Evolutionary conservation across 2,888 invertebrate species (phyloP).

Genomic region (Temnothorax rugatulus): DNA sequence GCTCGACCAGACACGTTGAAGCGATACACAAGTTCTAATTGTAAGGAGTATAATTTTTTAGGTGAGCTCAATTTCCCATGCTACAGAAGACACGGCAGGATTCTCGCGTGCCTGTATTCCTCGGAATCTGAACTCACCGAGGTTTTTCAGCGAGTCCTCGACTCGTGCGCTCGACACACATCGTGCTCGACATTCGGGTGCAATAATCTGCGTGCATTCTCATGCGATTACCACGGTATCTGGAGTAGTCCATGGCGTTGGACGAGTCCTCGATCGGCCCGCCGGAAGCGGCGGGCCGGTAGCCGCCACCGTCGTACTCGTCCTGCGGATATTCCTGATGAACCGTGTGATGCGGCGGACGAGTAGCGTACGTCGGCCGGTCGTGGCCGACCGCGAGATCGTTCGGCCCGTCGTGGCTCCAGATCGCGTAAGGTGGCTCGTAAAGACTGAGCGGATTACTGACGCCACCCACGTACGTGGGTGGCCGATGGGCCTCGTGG

Average conservation of each 20-base stretch:
- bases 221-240: conserved; percentile 84
- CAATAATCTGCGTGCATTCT: conserved; percentile 56
- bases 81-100: neutral
- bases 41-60: neutral
- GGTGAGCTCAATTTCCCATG: conserved; percentile 7
- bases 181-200: conserved; percentile 33
- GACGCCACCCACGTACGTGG: conserved; percentile 63
- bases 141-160: neutral
- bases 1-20: neutral
- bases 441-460: conserved; percentile 65
- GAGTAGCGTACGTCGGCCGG: conserved; percentile 74
- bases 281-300: conserved; percentile 74
- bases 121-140: conserved; percentile 21
- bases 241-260: conserved; percentile 80
- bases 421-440: conserved; percentile 68
- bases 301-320: conserved; percentile 80
- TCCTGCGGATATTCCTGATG: conserved; percentile 82
- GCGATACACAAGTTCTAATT: neutral
- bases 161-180: conserved; percentile 15
- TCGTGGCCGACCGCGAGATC: conserved; percentile 73
- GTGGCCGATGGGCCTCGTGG: conserved; percentile 69
- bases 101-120: neutral
- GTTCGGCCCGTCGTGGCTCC: conserved; percentile 78
- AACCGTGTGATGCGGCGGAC: conserved; percentile 83
- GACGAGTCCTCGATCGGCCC: conserved; percentile 83